Base-by-base conservation (phyloP, 2,797 vertebrate genomes). In the Thunnus albacares region DNA sequence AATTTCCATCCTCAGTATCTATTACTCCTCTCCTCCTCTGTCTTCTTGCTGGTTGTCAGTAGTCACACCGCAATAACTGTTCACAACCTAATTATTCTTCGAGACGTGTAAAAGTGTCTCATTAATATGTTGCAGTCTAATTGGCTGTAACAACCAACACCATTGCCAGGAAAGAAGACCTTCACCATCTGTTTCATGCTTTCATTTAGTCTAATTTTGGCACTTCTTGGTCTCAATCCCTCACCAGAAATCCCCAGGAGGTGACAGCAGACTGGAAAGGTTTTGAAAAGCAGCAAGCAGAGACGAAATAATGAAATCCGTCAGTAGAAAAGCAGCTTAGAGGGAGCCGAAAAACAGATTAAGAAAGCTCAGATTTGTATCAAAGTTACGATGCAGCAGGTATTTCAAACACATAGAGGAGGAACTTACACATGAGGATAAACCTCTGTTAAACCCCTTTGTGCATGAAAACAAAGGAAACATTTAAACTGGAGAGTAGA, bases 171-270 rank as follows among this genome's bases (percentile, higher is more conserved):
- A 77, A 75, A 38, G 17, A 57, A 61, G 56, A 33, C 26, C 15
- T 61, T 79, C 57, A 15, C 75, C 78, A 69, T 82, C 83, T 87
- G 65, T 59, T 81, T 72, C 35, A 3, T 70, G 38, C 71, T 83
- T 83, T 88, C 65, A 73, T 78, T 82, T 75, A 56, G 49, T 88
- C 78, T 86, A 85, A 84, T 79, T 85, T 28, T 66, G 58, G 71
- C 57, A 78, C 28, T 63, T 79, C 65, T 79, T 70, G n/a, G 24
- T 84, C 76, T 88, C 78, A 30, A 59, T 85, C 85, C 77, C 80
- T 72, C 61, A 64, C 26, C 35, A 68, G 60, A 84, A 87, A 79
- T 70, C 71, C 61, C 53, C 76, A 57, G 51, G 63, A 78, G 76
- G 52, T 51, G 49, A 56, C 56, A 75, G 22, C 52, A n/a, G 47